A percentile compares a stretch with the other conserved stretches of the same genome.
Conservation (phyloP, 2,888 invertebrate species). For the Lomographa bimaculata region DNA sequence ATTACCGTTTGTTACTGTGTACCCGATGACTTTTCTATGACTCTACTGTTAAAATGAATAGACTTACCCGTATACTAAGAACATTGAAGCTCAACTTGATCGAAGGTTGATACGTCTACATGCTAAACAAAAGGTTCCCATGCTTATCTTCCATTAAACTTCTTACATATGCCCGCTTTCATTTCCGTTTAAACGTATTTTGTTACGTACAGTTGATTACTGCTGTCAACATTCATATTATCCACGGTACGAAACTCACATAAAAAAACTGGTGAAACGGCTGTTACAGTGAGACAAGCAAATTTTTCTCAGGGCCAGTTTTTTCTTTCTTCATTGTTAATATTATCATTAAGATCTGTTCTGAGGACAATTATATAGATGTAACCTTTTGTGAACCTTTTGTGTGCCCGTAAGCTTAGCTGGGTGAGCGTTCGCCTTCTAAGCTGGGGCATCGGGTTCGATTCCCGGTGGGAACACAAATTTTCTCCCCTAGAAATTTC, state of each 20-base stretch:
- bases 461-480: too few species aligned
- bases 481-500: too few species aligned
- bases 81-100: slow-evolving; percentile 4
- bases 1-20: too few species aligned
- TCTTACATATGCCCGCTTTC: slow-evolving; percentile 29
- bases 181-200: slow-evolving; percentile 32
- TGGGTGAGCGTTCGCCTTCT: too few species aligned
- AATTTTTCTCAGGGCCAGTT: slow-evolving; percentile 60
- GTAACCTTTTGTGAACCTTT: slow-evolving; percentile 11
- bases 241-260: slow-evolving; percentile 46
- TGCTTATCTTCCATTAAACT: slow-evolving; percentile 25
- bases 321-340: slow-evolving; percentile 45
- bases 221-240: slow-evolving; percentile 40
- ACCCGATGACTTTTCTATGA: too few species aligned
- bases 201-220: slow-evolving; percentile 27
- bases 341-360: slow-evolving; percentile 34
- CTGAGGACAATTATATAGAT: slow-evolving; percentile 22
- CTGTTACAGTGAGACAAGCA: slow-evolving; percentile 48
- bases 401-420: too few species aligned
- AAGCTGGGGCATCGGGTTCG: too few species aligned
- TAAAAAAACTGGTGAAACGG: slow-evolving; percentile 58
- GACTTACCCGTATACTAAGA: too few species aligned
- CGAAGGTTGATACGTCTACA: slow-evolving; percentile 11
- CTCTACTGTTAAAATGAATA: too few species aligned
- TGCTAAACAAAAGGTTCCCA: slow-evolving; percentile 24